Evolutionary conservation across 2,888 invertebrate species (phyloP).

Genomic region (Panopea generosa): DNA sequence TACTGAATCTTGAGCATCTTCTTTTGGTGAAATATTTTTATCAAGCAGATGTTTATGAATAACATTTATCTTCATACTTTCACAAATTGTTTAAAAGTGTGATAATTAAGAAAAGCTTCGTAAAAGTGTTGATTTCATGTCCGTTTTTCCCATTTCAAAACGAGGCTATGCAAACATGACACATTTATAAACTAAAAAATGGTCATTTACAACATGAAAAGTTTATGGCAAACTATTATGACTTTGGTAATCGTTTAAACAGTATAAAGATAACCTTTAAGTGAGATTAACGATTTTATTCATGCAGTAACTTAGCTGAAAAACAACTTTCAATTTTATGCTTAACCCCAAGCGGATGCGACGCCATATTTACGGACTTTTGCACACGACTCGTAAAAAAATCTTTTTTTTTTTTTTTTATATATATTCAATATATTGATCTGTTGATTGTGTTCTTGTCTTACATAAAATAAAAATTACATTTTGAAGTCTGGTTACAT

Average conservation of each 20-base stretch:
- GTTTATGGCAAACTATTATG: no score
- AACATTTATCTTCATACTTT: neutral
- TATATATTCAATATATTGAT: no score
- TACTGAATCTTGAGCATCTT: neutral
- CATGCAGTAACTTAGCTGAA: no score
- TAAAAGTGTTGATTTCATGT: neutral
- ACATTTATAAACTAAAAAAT: conserved; percentile 9
- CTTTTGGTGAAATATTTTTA: neutral
- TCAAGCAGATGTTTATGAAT: neutral
- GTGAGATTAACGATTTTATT: no score
- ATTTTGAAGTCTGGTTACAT: no score
- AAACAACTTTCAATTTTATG: neutral
- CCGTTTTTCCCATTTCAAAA: conserved; percentile 8
- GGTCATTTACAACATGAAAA: no score
- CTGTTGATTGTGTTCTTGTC: no score
- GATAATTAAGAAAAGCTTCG: no score
- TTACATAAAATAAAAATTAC: no score
- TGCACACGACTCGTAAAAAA: conserved; percentile 2
- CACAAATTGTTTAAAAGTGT: neutral
- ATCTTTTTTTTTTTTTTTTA: neutral
- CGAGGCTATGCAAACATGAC: conserved; percentile 35
- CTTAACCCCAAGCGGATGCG: conserved; percentile 31
- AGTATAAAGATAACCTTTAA: no score
- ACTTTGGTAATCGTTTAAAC: no score
- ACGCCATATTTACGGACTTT: conserved; percentile 28